These are phyloP conservation scores for Pyrocoelia pectoralis DNA, from an alignment of 2,888 invertebrate species.

Conservation along the genomic window DNA sequence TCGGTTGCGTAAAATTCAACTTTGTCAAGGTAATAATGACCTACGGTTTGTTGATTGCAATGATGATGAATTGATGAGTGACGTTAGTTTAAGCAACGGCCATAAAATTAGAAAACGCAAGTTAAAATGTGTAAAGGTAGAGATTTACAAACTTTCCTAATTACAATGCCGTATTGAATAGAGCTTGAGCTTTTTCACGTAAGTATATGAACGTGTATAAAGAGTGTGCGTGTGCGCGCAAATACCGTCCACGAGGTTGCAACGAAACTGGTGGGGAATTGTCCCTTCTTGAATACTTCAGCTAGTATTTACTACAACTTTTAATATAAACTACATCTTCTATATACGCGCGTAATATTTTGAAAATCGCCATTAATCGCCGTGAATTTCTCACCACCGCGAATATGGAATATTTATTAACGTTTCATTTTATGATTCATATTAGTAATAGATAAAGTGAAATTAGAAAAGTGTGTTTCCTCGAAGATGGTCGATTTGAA, in stretches of 20 bases:
- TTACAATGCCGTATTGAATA: too few species aligned
- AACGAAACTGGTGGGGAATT: conserved; percentile 40
- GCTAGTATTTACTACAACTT: conserved; percentile 22
- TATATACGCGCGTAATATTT: conserved; percentile 34
- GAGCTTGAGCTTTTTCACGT: too few species aligned
- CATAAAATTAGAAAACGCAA: too few species aligned
- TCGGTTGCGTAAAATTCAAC: too few species aligned
- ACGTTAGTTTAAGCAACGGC: too few species aligned
- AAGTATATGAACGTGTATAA: neutral
- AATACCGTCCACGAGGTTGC: conserved; percentile 41
- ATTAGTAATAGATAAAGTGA: conserved; percentile 1
- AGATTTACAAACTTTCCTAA: too few species aligned
- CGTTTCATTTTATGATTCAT: neutral
- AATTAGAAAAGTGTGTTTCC: conserved; percentile 5
- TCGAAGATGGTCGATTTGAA: conserved; percentile 56
- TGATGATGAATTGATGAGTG: too few species aligned
- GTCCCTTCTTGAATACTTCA: conserved; percentile 27
- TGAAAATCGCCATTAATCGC: neutral
- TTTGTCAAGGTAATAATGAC: too few species aligned
- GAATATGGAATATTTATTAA: neutral
- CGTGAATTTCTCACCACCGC: too few species aligned
- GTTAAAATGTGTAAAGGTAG: too few species aligned
- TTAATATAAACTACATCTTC: conserved; percentile 23
- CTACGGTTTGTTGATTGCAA: too few species aligned
- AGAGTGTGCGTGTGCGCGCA: conserved; percentile 36